Evolutionary conservation across 2,113 vertebrate species (phyloP), one percentile per base, ranked within the genome.

Genomic region (Crypturellus undulatus): DNA sequence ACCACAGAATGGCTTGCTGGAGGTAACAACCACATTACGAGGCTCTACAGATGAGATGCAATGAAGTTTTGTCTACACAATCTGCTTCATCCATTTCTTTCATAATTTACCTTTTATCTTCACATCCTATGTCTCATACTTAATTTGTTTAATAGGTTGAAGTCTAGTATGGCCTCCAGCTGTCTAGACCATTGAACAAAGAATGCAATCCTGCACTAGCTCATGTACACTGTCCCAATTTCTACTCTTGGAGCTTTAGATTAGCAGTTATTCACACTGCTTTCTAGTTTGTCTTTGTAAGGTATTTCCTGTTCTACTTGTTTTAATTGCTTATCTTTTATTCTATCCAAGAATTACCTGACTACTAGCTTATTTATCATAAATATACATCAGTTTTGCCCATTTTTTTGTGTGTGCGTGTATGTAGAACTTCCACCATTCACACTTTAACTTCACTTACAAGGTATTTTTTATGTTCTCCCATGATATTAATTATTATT

Each of bases 141-240:
- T 95, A 85, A 93, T 95, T 96, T 96, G 87, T 80, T 94, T 96
- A 96, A 93, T 87, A 94, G 82, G 75, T 17, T 96, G 84, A 77
- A 90, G 82, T 85, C 79, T 91, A 83, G 81, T 89, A 91, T 70
- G 65, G 90, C 90, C 85, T 93, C 75, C 82, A 93, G 93, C 90
- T 95, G 94, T 95, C 96, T 95, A 95, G 93, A 94, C 92, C 81
- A 91, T 10, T 91, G 82, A 85, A 95, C 49, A 72, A 93, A 94
- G 87, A 90, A 94, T 54, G 68, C 79, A 94, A 82, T 40, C 7
- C 71, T 63, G 63, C 30, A 87, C n/a, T 52, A 83, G 43, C 93
- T 93, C 75, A 32, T 90, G 79, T 49, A 77, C 8, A 20, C 11
- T 87, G 73, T 47, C 63, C 43, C 49, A 87, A 1, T 78, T 90